Conservation (phyloP, 2,113 vertebrate species). For the Paralichthys olivaceus region DNA sequence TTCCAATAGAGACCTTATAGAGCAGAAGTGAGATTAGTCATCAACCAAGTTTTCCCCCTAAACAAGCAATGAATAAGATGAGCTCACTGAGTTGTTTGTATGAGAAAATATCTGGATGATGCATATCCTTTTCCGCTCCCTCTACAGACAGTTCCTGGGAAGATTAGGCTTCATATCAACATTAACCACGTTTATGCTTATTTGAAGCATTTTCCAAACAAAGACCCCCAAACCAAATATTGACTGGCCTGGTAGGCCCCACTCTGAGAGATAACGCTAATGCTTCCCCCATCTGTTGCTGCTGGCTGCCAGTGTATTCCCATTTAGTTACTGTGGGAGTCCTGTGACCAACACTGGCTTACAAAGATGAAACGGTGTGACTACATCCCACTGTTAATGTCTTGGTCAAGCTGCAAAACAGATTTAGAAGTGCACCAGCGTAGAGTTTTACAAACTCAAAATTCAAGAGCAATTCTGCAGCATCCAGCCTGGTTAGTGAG, state of each 20-base stretch:
- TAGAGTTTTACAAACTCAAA: not conserved
- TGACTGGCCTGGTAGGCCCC: not conserved
- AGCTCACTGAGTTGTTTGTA: slow-evolving; percentile 4
- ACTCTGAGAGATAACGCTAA: slow-evolving; percentile 4
- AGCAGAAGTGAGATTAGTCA: slow-evolving; percentile 41
- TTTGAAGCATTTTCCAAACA: not conserved
- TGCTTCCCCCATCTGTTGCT: slow-evolving; percentile 28
- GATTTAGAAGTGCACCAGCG: not conserved
- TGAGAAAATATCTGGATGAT: slow-evolving; percentile 23
- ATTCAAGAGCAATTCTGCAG: not conserved
- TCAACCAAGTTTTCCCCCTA: not conserved
- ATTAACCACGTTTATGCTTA: slow-evolving; percentile 17
- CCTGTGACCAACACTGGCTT: not conserved
- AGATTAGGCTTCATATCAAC: not conserved
- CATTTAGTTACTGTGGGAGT: not conserved
- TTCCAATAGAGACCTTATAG: not conserved
- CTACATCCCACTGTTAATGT: not conserved
- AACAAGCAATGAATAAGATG: slow-evolving; percentile 31
- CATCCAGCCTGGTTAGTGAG: not conserved
- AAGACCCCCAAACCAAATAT: not conserved
- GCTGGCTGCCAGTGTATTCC: not conserved
- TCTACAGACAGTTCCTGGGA: slow-evolving; percentile 7
- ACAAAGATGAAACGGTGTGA: not conserved
- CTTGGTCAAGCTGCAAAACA: not conserved
- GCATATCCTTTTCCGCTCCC: slow-evolving; percentile 32